Evolutionary conservation across 64 coral and sea anemone species (phyloP), one percentile per base, ranked within the genome.

Genomic region (Actinia tenebrosa): DNA sequence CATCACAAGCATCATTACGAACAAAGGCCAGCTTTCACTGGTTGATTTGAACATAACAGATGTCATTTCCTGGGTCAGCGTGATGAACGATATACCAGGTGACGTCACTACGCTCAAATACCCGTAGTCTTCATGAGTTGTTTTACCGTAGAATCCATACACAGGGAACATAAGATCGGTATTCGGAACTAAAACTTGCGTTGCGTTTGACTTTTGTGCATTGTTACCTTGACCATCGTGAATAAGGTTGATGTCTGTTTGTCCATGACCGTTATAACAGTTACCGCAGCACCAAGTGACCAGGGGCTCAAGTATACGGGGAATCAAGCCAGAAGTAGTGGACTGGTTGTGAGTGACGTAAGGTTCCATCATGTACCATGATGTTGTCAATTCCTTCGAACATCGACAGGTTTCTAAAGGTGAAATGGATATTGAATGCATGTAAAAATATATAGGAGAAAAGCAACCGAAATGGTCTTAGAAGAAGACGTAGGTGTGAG

Each of bases 1-100:
- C 61, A 92, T 87, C 3, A 64, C 7, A 3, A 54, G 22, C 9
- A 53, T 55, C n/a, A 92, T 0, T 3, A 80, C 10, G 2, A 92
- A 55, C 64, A 92, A 20, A 80, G 85, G 56, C 85, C 90, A 87
- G 10, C 59, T 68, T 8, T 83, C 5, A 37, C 83, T n/a, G 7
- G 86, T 80, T 25, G 86, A 78, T 62, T 83, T 83, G 59, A 60
- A 62, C 5, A 92, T 75, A 1, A 30, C 69, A 30, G 69, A 8
- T 75, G 69, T 42, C 69, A 75, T 75, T 42, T 75, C 26, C 42
- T 43, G 8, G n/a, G 11, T 89, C 0, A 78, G 53, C 19, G 79
- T 83, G 18, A 92, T 87, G 15, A 92, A 87, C 2, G 78, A 85
- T 11, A 92, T 84, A 5, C 90, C 90, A 3, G 90, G 90, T 6